These are phyloP conservation scores for Pseudococcus jackbeardsleyi DNA, from an alignment of 2,888 invertebrate genomes.

Conservation along the genomic window DNA sequence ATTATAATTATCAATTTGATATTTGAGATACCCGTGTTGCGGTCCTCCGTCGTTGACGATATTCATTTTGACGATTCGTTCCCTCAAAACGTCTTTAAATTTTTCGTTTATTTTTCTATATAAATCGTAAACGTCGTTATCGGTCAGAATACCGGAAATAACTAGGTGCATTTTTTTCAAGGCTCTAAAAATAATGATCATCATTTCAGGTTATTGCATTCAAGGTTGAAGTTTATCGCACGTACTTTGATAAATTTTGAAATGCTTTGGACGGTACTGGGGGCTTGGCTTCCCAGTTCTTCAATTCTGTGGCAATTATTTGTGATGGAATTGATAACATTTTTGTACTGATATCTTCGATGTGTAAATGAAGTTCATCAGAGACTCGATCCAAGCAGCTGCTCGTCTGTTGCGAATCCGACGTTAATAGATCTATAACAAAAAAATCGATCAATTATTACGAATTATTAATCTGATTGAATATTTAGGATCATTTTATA, in stretches of 20 bases:
- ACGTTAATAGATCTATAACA: conserved; percentile 67
- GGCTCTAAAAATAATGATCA: conserved; percentile 71
- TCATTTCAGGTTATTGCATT: neutral
- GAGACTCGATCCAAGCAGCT: conserved; percentile 76
- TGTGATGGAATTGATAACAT: conserved; percentile 90
- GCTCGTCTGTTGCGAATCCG: conserved; percentile 66
- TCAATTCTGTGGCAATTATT: conserved; percentile 84
- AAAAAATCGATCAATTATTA: neutral
- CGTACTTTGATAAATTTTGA: conserved; percentile 82
- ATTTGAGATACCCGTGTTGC: conserved; percentile 86
- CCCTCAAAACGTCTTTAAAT: conserved; percentile 88
- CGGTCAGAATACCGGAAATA: conserved; percentile 85
- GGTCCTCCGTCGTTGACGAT: conserved; percentile 95
- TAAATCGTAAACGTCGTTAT: conserved; percentile 73
- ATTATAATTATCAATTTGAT: conserved; percentile 56
- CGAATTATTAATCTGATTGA: too few species aligned
- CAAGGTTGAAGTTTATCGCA: neutral
- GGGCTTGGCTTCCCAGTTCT: conserved; percentile 93
- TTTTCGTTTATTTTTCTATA: conserved; percentile 85
- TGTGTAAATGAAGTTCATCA: conserved; percentile 87
- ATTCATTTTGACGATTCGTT: conserved; percentile 86
- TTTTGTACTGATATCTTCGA: conserved; percentile 92
- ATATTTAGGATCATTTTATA: neutral
- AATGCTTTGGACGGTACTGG: conserved; percentile 94
- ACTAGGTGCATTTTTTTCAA: conserved; percentile 93